Percentiles rank a stretch among this genome's conserved stretches.
Conservation (phyloP, 2,888 invertebrate species). For the Junonia oenone region DNA sequence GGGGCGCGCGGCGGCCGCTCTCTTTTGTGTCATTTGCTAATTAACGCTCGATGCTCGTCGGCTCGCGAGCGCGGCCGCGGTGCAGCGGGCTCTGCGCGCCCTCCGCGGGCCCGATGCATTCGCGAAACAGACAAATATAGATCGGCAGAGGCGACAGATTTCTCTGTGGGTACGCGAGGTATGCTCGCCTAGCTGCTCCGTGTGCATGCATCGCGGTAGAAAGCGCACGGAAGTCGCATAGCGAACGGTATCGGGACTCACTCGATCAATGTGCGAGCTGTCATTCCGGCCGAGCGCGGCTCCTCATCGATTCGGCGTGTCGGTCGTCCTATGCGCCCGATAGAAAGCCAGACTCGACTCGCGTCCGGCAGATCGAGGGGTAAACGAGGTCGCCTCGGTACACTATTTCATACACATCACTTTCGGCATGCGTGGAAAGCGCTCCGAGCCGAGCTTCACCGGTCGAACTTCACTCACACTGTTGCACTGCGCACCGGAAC, state of each 20-base stretch:
- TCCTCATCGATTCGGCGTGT: slow-evolving; percentile 55
- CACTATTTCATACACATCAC: slow-evolving; percentile 39
- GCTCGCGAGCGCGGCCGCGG: slow-evolving; percentile 1
- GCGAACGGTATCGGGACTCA: slow-evolving; percentile 44
- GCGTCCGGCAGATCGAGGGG: slow-evolving; percentile 47
- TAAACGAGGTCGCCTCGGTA: slow-evolving; percentile 64
- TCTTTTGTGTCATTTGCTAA: slow-evolving; percentile 33
- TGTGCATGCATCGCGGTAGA: slow-evolving; percentile 22
- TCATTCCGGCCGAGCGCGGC: slow-evolving; percentile 52
- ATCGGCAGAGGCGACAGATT: slow-evolving; percentile 34
- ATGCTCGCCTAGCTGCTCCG: not conserved
- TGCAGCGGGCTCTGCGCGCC: slow-evolving; percentile 8
- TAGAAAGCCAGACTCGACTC: slow-evolving; percentile 49
- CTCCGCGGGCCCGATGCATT: slow-evolving; percentile 29
- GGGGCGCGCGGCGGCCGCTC: slow-evolving; percentile 32
- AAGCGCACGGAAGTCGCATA: slow-evolving; percentile 29
- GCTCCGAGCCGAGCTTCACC: slow-evolving; percentile 18
- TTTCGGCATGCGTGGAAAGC: slow-evolving; percentile 26
- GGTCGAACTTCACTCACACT: slow-evolving; percentile 24
- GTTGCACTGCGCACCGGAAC: slow-evolving; percentile 32
- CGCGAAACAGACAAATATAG: slow-evolving; percentile 34
- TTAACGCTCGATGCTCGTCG: slow-evolving; percentile 25
- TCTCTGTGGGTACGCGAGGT: slow-evolving; percentile 33
- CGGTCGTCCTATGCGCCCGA: slow-evolving; percentile 43
- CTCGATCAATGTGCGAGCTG: slow-evolving; percentile 69